Conservation (phyloP, 2,888 invertebrate genomes). For the Phengaris arion region DNA sequence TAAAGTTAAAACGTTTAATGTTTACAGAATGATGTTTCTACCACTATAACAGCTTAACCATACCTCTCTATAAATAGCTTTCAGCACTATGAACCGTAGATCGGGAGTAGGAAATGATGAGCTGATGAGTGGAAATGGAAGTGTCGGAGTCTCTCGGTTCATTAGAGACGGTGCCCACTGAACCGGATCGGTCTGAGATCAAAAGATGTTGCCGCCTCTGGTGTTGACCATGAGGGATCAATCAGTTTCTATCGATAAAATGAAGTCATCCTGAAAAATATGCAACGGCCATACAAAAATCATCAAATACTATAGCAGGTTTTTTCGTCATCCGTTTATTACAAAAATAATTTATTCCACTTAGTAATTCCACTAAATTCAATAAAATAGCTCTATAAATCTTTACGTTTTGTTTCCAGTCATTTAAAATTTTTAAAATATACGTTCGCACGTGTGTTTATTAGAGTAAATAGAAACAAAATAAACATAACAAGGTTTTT, state of each 20-base stretch:
- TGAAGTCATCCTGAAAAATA: too few relatives aligned
- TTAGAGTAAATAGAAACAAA: neutral
- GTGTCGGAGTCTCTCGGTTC: slow-evolving; percentile 44
- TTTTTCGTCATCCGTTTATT: too few relatives aligned
- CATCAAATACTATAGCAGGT: too few relatives aligned
- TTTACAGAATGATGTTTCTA: neutral
- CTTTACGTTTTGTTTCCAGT: neutral
- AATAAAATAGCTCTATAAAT: neutral
- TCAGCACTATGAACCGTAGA: slow-evolving; percentile 2
- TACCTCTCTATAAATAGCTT: neutral
- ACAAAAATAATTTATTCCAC: too few relatives aligned
- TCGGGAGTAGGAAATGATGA: slow-evolving; percentile 16
- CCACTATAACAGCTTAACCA: neutral
- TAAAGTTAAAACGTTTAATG: too few relatives aligned
- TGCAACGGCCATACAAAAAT: too few relatives aligned
- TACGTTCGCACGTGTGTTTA: neutral
- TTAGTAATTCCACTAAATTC: too few relatives aligned
- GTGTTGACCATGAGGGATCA: slow-evolving; percentile 29
- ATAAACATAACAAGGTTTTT: neutral
- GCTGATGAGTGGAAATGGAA: slow-evolving; percentile 22
- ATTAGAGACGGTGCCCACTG: slow-evolving; percentile 51
- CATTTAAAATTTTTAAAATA: neutral
- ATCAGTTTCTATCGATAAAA: neutral
- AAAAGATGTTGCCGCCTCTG: slow-evolving; percentile 46
- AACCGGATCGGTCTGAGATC: slow-evolving; percentile 51